phyloP scores from a whole-genome alignment of 2,888 invertebrate genomes.

The Pyrocoelia pectoralis region DNA sequence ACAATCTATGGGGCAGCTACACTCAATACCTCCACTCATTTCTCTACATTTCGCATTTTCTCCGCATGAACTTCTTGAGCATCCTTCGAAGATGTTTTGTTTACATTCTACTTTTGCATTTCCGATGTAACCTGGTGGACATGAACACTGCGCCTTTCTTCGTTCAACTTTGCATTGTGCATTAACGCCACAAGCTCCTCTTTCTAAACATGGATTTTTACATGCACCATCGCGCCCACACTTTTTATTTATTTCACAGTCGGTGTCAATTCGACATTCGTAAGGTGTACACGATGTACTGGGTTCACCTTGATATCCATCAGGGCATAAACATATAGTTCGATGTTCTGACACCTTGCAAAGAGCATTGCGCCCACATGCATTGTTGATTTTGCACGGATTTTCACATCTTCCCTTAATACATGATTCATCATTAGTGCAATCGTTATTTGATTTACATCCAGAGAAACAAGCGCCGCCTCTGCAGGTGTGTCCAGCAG shows the following conservation, averaged over 20 bases:
- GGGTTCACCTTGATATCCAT: constrained; percentile 85
- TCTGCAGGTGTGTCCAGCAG: constrained; percentile 78
- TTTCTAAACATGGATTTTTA: constrained; percentile 81
- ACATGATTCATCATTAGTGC: constrained; percentile 79
- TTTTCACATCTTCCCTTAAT: constrained; percentile 73
- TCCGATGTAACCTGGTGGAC: constrained; percentile 77
- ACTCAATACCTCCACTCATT: constrained; percentile 77
- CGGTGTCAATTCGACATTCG: constrained; percentile 78
- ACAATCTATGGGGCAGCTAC: constrained; percentile 81
- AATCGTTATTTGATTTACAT: constrained; percentile 81
- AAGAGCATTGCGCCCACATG: constrained; percentile 83
- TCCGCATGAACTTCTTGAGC: constrained; percentile 84
- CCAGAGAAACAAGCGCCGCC: constrained; percentile 79
- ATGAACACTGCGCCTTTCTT: constrained; percentile 78
- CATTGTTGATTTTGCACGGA: constrained; percentile 71
- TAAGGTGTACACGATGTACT: constrained; percentile 76
- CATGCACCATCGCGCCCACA: constrained; percentile 77
- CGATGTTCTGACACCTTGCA: constrained; percentile 83
- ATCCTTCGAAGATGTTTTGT: constrained; percentile 74
- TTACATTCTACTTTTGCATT: constrained; percentile 75
- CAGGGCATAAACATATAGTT: constrained; percentile 86
- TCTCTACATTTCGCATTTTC: constrained; percentile 84
- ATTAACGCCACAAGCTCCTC: constrained; percentile 81
- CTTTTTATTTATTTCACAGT: constrained; percentile 80
- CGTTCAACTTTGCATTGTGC: constrained; percentile 84